Evolutionary conservation across 2,797 vertebrate species (phyloP).

Genomic region (Coracias cyanogaster): DNA sequence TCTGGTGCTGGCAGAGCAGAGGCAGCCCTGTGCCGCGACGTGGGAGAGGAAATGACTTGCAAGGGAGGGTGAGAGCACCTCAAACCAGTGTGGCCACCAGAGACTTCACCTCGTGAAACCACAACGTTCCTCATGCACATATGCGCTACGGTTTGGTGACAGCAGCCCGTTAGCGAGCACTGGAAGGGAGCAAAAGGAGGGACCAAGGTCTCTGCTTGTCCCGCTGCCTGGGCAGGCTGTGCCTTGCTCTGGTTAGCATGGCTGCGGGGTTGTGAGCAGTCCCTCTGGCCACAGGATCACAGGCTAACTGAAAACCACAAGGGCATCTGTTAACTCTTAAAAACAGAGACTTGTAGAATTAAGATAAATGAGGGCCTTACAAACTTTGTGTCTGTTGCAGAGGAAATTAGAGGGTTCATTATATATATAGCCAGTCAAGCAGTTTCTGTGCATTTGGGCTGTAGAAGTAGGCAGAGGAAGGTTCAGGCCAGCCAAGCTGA

Average conservation of each 20-base stretch:
- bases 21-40: background rate
- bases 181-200: background rate
- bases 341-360: background rate
- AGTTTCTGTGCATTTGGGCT: background rate
- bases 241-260: fast-evolving
- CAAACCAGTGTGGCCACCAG: background rate
- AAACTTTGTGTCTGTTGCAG: background rate
- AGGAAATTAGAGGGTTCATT: background rate
- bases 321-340: constrained; percentile 11
- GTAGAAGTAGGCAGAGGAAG: background rate
- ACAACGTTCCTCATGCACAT: fast-evolving
- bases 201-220: background rate
- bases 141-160: background rate
- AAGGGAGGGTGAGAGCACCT: background rate
- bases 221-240: background rate
- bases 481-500: background rate
- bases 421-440: background rate
- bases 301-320: background rate
- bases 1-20: background rate
- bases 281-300: no score
- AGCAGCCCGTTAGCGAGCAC: background rate
- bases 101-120: background rate
- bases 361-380: background rate
- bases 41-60: background rate
- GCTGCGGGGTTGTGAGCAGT: background rate